phyloP scores from a whole-genome alignment of 2,113 vertebrate genomes.

The Eidolon helvum region DNA sequence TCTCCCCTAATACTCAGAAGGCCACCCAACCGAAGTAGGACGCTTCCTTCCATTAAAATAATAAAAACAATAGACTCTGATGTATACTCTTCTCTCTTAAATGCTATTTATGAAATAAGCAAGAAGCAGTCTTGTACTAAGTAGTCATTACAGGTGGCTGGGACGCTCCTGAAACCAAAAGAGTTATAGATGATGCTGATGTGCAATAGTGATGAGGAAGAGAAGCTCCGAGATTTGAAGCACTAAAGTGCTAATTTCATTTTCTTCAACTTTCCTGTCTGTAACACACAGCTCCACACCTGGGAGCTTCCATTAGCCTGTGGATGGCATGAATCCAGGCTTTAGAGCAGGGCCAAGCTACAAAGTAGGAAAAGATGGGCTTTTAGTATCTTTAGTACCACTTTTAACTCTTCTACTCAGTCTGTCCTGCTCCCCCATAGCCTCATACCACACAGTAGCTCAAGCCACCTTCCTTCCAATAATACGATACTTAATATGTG shows the following conservation, averaged over 20 bases:
- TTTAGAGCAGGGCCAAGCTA: not conserved
- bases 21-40: not conserved
- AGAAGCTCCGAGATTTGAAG: not conserved
- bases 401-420: not conserved
- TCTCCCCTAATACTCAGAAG: not conserved
- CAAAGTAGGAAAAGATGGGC: not conserved
- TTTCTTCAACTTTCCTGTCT: not conserved
- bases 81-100: not conserved
- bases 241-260: not conserved
- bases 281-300: not conserved
- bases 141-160: not conserved
- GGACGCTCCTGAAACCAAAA: not conserved
- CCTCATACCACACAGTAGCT: not conserved
- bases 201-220: rapidly evolving
- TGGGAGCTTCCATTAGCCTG: not conserved
- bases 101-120: not conserved
- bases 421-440: too few species aligned
- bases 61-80: not conserved
- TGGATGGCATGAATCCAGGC: not conserved
- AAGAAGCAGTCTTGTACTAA: not conserved
- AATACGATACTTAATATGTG: not conserved
- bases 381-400: not conserved
- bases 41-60: not conserved
- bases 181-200: not conserved
- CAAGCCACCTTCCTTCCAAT: not conserved